Conservation (phyloP, 2,113 vertebrate genomes). For the Seriola quinqueradiata region DNA sequence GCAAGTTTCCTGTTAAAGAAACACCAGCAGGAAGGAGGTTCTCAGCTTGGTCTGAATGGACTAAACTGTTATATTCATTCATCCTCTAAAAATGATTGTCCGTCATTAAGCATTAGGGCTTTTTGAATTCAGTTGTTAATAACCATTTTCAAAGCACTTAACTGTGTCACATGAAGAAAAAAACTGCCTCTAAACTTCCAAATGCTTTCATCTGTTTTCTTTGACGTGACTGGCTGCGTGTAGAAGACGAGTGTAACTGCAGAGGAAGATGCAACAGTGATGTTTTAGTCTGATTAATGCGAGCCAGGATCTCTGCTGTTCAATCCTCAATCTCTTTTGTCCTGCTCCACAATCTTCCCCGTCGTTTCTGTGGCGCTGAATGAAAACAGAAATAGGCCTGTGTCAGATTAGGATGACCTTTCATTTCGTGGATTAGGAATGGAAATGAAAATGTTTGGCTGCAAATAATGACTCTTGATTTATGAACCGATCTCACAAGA, state of each 20-base stretch:
- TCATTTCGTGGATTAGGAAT: slow-evolving; percentile 67
- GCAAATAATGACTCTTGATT: slow-evolving; percentile 65
- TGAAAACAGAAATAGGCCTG: slow-evolving; percentile 58
- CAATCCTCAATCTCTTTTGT: slow-evolving; percentile 52
- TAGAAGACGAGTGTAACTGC: slow-evolving; percentile 18
- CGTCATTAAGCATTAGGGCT: slow-evolving; percentile 23
- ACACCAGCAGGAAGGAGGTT: neutral
- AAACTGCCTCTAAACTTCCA: slow-evolving; percentile 5
- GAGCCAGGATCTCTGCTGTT: slow-evolving; percentile 37
- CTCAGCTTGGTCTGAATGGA: neutral
- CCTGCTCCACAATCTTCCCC: slow-evolving; percentile 33
- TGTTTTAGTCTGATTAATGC: slow-evolving; percentile 45
- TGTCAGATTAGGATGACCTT: slow-evolving; percentile 76
- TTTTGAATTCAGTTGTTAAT: neutral
- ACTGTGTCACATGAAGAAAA: slow-evolving; percentile 7
- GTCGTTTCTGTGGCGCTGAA: slow-evolving; percentile 46
- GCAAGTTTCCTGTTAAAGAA: neutral
- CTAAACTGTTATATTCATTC: slow-evolving; percentile 16
- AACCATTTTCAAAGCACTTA: neutral
- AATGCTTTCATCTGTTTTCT: slow-evolving; percentile 14
- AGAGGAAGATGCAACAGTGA: neutral
- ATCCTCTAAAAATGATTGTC: slow-evolving; percentile 15
- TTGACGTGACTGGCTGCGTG: neutral
- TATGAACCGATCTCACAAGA: slow-evolving; percentile 67
- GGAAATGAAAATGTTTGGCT: slow-evolving; percentile 61